Evolutionary conservation across 37 sponge, comb jelly and placozoan genomes (phyloP).

Genomic region (Haliclona indistincta): DNA sequence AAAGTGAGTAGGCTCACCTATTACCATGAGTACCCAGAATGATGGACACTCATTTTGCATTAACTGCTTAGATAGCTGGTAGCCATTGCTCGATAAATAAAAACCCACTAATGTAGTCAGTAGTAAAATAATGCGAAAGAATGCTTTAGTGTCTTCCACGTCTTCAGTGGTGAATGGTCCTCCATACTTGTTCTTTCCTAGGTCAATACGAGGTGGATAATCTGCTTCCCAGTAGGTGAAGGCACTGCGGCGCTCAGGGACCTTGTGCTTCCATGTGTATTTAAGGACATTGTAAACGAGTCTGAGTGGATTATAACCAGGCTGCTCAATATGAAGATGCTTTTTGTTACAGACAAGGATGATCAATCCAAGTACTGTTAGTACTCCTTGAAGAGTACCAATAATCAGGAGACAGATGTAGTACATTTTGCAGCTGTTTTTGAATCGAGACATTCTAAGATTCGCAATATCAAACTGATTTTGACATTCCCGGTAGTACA

Average conservation of each 20-base stretch:
- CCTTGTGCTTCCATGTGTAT: neutral
- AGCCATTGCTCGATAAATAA: no score
- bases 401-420: no score
- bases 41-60: no score
- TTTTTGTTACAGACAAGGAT: no score
- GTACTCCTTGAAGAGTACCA: no score
- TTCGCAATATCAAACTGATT: neutral
- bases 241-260: neutral
- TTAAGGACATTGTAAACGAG: neutral
- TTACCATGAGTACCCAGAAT: no score
- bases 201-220: no score
- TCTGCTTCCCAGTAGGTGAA: constrained; percentile 4
- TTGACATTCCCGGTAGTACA: neutral
- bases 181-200: constrained; percentile 21
- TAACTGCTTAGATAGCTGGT: no score
- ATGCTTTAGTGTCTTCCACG: constrained; percentile 1
- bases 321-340: neutral
- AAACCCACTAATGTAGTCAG: constrained; percentile 22
- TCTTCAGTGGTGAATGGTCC: neutral
- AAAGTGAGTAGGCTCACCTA: no score
- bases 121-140: constrained; percentile 10
- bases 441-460: neutral
- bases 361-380: no score
- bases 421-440: no score
- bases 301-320: neutral